These are phyloP conservation scores for Mus minutoides DNA, from an alignment of 2,797 vertebrate genomes.

Conservation along the genomic window DNA sequence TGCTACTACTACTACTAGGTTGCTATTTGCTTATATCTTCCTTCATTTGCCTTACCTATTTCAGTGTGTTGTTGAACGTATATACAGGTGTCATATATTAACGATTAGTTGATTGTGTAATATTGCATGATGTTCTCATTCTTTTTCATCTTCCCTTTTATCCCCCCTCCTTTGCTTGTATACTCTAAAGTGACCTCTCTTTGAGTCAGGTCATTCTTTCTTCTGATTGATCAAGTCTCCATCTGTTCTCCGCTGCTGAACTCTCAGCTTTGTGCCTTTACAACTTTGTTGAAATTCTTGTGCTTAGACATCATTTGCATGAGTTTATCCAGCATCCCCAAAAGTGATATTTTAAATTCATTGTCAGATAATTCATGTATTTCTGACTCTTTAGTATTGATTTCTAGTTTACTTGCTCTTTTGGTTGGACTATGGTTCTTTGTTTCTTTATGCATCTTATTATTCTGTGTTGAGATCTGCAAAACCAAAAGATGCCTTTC, in stretches of 20 bases:
- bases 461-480: not conserved
- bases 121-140: not conserved
- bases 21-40: not conserved
- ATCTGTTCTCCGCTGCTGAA: not conserved
- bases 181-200: not conserved
- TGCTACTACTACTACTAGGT: not conserved
- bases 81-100: not conserved
- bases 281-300: not conserved
- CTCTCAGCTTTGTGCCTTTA: not conserved
- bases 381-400: not conserved
- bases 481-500: not conserved
- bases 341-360: not conserved
- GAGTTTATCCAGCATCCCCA: not conserved
- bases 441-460: not conserved
- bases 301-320: not conserved
- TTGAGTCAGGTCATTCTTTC: not conserved
- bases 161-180: not conserved
- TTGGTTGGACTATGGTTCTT: not conserved
- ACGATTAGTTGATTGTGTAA: not conserved
- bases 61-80: not conserved
- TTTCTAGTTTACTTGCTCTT: not conserved
- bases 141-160: not conserved
- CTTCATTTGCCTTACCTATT: not conserved
- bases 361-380: not conserved
- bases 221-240: not conserved